Conservation (phyloP, 1,140 invertebrate genomes). For the Epicauta chinensis region DNA sequence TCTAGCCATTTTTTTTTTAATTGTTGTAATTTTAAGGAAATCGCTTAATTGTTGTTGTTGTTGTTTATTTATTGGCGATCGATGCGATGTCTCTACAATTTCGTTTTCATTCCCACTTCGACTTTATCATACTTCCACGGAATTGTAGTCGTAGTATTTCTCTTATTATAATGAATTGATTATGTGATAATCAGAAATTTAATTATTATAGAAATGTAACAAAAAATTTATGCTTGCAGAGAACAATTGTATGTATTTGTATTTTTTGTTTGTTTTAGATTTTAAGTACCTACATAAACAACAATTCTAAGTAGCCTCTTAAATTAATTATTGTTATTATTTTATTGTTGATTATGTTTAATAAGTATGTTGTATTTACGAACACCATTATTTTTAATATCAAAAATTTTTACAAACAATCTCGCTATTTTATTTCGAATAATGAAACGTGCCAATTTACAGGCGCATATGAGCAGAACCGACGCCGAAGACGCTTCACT, state of each 20-base stretch:
- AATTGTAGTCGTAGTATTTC: not conserved
- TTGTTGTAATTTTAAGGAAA: too few relatives aligned
- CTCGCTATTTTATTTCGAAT: too few relatives aligned
- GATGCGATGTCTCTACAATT: too few relatives aligned
- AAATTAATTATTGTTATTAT: slow-evolving; percentile 38
- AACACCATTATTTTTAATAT: slow-evolving; percentile 40
- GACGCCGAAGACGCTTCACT: not conserved
- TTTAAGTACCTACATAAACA: slow-evolving; percentile 8
- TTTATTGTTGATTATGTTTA: slow-evolving; percentile 43
- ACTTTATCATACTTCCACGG: too few relatives aligned
- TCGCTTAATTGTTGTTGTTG: too few relatives aligned
- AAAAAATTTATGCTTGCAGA: not conserved
- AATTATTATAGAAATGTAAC: slow-evolving; percentile 7
- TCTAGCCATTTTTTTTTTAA: too few relatives aligned
- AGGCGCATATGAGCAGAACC: too few relatives aligned
- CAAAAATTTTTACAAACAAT: slow-evolving; percentile 17
- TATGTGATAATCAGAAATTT: slow-evolving; percentile 15
- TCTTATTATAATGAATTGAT: slow-evolving; percentile 8
- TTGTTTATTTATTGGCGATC: too few relatives aligned
- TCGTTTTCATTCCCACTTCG: too few relatives aligned
- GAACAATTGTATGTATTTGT: too few relatives aligned
- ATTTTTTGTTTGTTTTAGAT: slow-evolving; percentile 12
- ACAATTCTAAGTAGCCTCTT: slow-evolving; percentile 20
- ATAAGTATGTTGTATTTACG: slow-evolving; percentile 41
- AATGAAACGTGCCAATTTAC: too few relatives aligned